phyloP scores from a whole-genome alignment of 2,113 vertebrate species.

The Cyanoramphus novaezelandiae region DNA sequence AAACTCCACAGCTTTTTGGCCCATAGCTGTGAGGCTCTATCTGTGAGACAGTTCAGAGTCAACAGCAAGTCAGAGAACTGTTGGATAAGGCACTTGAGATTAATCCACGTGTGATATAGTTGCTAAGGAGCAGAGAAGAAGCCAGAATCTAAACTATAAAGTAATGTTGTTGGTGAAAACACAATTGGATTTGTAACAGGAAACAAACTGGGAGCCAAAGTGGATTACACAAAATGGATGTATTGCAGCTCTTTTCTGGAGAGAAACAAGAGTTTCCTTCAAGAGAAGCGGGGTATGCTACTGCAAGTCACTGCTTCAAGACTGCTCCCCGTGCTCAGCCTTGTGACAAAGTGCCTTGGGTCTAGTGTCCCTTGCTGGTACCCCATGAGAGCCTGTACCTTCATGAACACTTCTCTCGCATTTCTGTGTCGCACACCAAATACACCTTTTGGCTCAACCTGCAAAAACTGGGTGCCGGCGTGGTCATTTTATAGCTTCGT shows the following conservation, averaged over 20 bases:
- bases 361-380: background rate
- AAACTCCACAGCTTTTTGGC: background rate
- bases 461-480: background rate
- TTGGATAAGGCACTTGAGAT: background rate
- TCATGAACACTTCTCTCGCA: background rate
- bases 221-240: background rate
- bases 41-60: background rate
- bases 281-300: background rate
- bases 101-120: background rate
- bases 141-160: background rate
- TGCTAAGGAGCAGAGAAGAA: background rate
- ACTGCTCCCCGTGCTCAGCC: background rate
- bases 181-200: background rate
- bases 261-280: background rate
- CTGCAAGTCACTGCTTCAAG: background rate
- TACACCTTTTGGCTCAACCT: background rate
- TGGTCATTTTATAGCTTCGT: background rate
- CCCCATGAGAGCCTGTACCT: rapidly evolving
- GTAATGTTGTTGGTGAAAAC: background rate
- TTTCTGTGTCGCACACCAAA: background rate
- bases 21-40: rapidly evolving
- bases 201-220: background rate
- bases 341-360: background rate
- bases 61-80: background rate
- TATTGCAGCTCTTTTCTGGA: background rate